These are phyloP conservation scores for Ammodramus savannarum DNA, from an alignment of 2,113 vertebrate species.

Conservation along the genomic window DNA sequence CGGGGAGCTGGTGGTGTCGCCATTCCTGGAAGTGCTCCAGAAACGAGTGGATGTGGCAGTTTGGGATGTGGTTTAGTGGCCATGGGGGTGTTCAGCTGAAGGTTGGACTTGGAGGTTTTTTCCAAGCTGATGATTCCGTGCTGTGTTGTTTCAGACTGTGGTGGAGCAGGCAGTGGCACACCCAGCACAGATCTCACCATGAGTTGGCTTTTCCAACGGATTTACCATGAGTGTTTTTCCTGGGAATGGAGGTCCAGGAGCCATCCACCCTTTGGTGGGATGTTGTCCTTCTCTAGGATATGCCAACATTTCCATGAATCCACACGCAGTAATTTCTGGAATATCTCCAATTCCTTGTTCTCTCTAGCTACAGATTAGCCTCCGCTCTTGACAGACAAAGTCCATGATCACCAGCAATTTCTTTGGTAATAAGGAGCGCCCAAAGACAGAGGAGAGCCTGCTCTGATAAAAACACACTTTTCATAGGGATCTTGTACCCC, in stretches of 20 bases:
- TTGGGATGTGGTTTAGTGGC: not conserved
- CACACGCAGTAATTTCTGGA: rapidly evolving
- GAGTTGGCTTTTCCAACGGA: no score
- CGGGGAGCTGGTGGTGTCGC: rapidly evolving
- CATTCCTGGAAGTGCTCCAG: not conserved
- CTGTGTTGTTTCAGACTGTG: not conserved
- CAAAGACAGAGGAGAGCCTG: not conserved
- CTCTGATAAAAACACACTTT: not conserved
- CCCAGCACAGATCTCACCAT: rapidly evolving
- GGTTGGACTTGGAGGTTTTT: not conserved
- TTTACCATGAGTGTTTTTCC: rapidly evolving
- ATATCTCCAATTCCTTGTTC: not conserved
- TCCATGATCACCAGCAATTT: not conserved
- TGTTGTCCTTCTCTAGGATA: rapidly evolving
- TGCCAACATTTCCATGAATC: rapidly evolving
- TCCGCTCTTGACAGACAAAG: not conserved
- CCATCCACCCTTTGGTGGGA: rapidly evolving
- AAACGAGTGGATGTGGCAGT: rapidly evolving
- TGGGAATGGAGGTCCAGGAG: not conserved
- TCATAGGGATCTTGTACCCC: not conserved
- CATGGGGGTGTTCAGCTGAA: rapidly evolving
- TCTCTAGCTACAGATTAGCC: rapidly evolving
- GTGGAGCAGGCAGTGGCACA: not conserved
- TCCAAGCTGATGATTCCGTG: rapidly evolving
- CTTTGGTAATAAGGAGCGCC: not conserved